Conservation (phyloP, 2,888 invertebrate species). For the Liopterus haemorrhoidalis region DNA sequence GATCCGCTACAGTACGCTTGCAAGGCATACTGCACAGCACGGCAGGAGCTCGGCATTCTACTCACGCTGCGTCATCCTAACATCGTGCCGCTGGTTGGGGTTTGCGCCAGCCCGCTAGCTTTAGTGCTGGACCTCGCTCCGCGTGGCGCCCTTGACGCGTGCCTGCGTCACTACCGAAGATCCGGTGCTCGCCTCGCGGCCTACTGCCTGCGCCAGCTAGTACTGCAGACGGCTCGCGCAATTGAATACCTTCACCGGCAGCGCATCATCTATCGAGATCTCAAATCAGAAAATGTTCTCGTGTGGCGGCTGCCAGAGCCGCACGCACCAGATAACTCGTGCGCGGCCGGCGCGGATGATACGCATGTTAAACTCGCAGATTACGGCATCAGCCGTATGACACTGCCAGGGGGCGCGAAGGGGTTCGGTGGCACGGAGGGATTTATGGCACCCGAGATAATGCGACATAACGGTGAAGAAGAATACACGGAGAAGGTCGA, state of each 20-base stretch:
- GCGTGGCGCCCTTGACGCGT: slow-evolving; percentile 79
- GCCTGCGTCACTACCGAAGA: slow-evolving; percentile 77
- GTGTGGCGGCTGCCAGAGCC: slow-evolving; percentile 95
- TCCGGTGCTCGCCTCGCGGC: slow-evolving; percentile 77
- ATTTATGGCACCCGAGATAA: slow-evolving; percentile 99
- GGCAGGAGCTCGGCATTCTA: slow-evolving; percentile 89
- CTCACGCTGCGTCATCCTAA: slow-evolving; percentile 80
- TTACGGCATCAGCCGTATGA: slow-evolving; percentile 87
- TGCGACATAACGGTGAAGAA: slow-evolving; percentile 96
- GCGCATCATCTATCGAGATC: slow-evolving; percentile 86
- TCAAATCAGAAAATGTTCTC: slow-evolving; percentile 94
- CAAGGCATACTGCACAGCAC: slow-evolving; percentile 92
- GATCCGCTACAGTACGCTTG: slow-evolving; percentile 89
- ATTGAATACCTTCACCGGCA: slow-evolving; percentile 91
- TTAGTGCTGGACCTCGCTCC: slow-evolving; percentile 88
- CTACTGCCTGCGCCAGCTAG: slow-evolving; percentile 75
- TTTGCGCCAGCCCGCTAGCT: slow-evolving; percentile 83
- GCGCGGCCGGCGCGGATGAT: too few species aligned
- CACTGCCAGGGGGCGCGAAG: slow-evolving; percentile 85
- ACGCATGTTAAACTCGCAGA: slow-evolving; percentile 94
- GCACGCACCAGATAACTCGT: slow-evolving; percentile 57
- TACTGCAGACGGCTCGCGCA: slow-evolving; percentile 87
- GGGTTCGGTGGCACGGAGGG: slow-evolving; percentile 99
- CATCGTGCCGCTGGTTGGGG: slow-evolving; percentile 87
- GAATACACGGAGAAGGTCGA: slow-evolving; percentile 99